Conservation (phyloP, 2,113 vertebrate species). For the Cyphomyrus plagiostoma region DNA sequence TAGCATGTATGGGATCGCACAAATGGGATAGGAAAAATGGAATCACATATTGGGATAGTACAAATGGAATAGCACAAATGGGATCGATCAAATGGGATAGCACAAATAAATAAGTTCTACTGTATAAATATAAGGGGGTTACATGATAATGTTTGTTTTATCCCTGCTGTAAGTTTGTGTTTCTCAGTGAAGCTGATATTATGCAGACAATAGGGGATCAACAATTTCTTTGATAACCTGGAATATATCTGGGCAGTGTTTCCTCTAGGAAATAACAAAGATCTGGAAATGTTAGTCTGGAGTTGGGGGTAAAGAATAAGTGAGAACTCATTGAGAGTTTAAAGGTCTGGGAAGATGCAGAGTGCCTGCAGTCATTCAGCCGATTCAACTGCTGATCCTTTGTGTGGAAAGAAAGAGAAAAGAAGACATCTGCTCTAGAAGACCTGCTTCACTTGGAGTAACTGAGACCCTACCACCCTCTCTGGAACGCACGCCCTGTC, state of each 20-base stretch:
- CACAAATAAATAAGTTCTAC: not conserved
- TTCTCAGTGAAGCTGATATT: not conserved
- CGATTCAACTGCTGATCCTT: not conserved
- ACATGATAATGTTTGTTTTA: not conserved
- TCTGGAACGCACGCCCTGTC: not conserved
- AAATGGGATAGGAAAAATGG: too few relatives aligned
- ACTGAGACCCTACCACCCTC: not conserved
- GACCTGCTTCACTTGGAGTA: not conserved
- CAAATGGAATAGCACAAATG: not conserved
- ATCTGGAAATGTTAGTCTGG: not conserved
- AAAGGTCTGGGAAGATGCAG: not conserved
- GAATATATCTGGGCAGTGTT: not conserved
- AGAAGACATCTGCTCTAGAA: conserved; percentile 2
- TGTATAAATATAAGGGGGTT: not conserved
- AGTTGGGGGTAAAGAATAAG: not conserved
- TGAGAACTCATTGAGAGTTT: conserved; percentile 2
- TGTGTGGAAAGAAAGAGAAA: conserved; percentile 1
- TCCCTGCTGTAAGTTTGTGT: not conserved
- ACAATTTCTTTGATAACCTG: not conserved
- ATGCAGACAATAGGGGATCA: not conserved
- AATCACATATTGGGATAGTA: too few relatives aligned
- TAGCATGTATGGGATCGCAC: too few relatives aligned
- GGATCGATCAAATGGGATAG: too few relatives aligned
- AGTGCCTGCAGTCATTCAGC: not conserved
- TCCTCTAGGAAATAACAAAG: not conserved